These are phyloP conservation scores for Anastrepha obliqua DNA, from an alignment of 1,140 invertebrate genomes.

Conservation along the genomic window DNA sequence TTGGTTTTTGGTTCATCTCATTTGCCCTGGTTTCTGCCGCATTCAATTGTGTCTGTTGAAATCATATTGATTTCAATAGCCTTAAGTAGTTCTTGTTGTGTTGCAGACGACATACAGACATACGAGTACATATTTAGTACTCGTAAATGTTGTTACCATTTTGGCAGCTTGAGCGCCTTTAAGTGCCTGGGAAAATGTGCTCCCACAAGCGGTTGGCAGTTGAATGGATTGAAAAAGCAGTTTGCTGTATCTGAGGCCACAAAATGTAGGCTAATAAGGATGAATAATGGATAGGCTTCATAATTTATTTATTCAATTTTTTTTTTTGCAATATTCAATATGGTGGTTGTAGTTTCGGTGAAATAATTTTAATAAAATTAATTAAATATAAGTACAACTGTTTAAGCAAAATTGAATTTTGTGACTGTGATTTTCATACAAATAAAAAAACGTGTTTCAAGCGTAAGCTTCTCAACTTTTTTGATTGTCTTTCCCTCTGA, in stretches of 20 bases:
- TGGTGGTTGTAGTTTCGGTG: not conserved
- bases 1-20: not conserved
- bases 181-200: slow-evolving; percentile 50
- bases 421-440: not conserved
- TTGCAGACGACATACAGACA: slow-evolving; percentile 16
- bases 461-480: no score
- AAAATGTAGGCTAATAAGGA: slow-evolving; percentile 50
- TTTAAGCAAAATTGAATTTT: no score
- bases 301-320: not conserved
- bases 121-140: not conserved
- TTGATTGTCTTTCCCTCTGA: no score
- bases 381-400: not conserved
- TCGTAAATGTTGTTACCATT: slow-evolving; percentile 49
- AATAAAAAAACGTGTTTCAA: no score
- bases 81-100: slow-evolving; percentile 28
- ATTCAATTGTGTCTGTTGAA: slow-evolving; percentile 48
- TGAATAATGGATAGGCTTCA: slow-evolving; percentile 39
- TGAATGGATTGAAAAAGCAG: slow-evolving; percentile 7
- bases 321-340: not conserved
- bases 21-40: slow-evolving; percentile 42
- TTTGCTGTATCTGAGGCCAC: not conserved
- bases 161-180: slow-evolving; percentile 49
- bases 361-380: not conserved
- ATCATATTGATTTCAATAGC: slow-evolving; percentile 39
- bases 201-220: slow-evolving; percentile 29